Evolutionary conservation across 2,888 invertebrate genomes (phyloP), one percentile per base, ranked within the genome.

Genomic region (Himalopsyche tibetana): DNA sequence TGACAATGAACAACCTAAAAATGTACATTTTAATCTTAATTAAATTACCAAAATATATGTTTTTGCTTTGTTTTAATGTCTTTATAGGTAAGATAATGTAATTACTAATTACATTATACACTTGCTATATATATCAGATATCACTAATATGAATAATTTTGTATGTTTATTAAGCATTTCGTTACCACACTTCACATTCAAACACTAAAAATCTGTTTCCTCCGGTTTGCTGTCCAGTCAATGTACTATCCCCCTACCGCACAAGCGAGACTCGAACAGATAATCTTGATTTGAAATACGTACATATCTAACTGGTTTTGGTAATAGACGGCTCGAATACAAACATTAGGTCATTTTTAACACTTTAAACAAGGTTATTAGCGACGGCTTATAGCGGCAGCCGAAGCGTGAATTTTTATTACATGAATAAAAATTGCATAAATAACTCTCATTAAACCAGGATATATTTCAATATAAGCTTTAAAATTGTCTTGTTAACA

Each of bases 281-380:
- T 63, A 63, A 63, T 63, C 63, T 63, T 63, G 63, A 63, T 63
- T 63, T 63, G 63, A 63, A 3, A 63, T 19, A 63, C 63, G 19
- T 63, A 63, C 63, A 19, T 19, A 51, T 51, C 51, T 15, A 63
- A 63, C 63, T 63, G 63, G 63, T 63, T 63, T 63, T 63, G 63
- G 63, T 63, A 19, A 63, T 63, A 63, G 63, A 63, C 63, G 63
- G 28, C 63, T 63, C 63, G 63, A 19, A 63, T 63, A 63, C 63
- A 63, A 63, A 63, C 63, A 63, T 63, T 63, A 63, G 63, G 63
- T 63, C 63, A 63, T 63, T 63, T 63, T 63, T 63, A 63, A 63
- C 63, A 63, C 63, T 63, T 56, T 63, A 63, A 63, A 63, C 63
- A 63, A 63, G 63, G 63, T 63, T 63, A 63, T 63, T 63, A 63